Evolutionary conservation across 2,113 vertebrate species (phyloP).

Genomic region (Hydrochoerus hydrochaeris): DNA sequence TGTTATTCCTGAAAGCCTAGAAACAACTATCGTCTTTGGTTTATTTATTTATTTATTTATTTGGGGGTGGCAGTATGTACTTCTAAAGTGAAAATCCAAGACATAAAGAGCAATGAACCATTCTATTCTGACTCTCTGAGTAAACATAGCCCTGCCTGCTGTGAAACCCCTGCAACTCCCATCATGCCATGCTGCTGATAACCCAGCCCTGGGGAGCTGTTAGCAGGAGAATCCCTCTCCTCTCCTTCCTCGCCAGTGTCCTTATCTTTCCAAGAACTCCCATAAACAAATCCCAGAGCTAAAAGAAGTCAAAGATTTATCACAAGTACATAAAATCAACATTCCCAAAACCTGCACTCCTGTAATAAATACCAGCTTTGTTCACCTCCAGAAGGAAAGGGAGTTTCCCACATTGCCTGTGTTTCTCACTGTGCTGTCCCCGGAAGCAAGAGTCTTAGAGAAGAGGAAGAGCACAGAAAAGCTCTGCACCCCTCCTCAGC

Average conservation of each 20-base stretch:
- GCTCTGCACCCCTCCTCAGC: background rate
- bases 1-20: background rate
- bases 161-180: background rate
- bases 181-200: background rate
- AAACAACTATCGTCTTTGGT: too few species aligned
- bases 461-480: background rate
- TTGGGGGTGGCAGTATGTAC: too few species aligned
- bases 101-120: too few species aligned
- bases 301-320: constrained; percentile 16
- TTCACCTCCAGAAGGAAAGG: background rate
- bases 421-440: background rate
- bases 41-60: too few species aligned
- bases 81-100: too few species aligned
- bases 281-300: constrained; percentile 58
- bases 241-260: background rate
- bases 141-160: background rate
- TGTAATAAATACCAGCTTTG: background rate
- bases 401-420: background rate
- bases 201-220: background rate
- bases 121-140: background rate
- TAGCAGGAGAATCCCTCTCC: background rate
- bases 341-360: background rate
- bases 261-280: constrained; percentile 69
- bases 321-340: background rate
- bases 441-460: background rate